Conservation (phyloP, 2,113 vertebrate species). For the Dunckerocampus dactyliophorus region DNA sequence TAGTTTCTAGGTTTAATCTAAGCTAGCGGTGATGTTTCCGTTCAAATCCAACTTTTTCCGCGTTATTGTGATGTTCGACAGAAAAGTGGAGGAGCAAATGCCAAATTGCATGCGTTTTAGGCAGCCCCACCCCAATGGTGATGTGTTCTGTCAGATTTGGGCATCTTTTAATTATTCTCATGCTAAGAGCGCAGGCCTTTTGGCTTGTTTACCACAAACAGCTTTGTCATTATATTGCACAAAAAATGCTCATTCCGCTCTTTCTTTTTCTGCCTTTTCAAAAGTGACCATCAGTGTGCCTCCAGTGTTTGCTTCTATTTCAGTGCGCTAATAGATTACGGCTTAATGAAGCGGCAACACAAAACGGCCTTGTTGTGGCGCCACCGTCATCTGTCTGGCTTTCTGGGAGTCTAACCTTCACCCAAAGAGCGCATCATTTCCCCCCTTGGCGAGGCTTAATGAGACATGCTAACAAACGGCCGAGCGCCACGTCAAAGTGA, state of each 20-base stretch:
- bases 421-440: constrained; percentile 64
- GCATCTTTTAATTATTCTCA: constrained; percentile 64
- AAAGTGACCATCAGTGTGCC: constrained; percentile 43
- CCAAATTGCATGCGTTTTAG: constrained; percentile 19
- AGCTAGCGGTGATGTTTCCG: no score
- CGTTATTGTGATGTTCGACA: no score
- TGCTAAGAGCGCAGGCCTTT: constrained; percentile 59
- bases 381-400: constrained; percentile 55
- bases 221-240: constrained; percentile 68
- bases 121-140: constrained; percentile 17
- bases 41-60: no score
- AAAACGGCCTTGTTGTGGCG: constrained; percentile 57
- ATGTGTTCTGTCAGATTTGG: constrained; percentile 31
- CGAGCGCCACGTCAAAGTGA: constrained; percentile 63
- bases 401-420: constrained; percentile 63
- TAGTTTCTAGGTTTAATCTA: background rate
- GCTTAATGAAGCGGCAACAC: constrained; percentile 65
- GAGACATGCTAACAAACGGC: constrained; percentile 69
- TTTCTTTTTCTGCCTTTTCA: constrained; percentile 25
- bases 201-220: constrained; percentile 69
- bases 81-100: constrained; percentile 15
- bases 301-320: constrained; percentile 3
- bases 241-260: constrained; percentile 29
- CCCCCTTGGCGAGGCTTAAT: constrained; percentile 61
- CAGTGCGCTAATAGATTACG: constrained; percentile 41